A percentile compares a stretch with the other conserved stretches of the same genome.
phyloP scores from a whole-genome alignment of 2,113 vertebrate species.

The Ciconia maguari region DNA sequence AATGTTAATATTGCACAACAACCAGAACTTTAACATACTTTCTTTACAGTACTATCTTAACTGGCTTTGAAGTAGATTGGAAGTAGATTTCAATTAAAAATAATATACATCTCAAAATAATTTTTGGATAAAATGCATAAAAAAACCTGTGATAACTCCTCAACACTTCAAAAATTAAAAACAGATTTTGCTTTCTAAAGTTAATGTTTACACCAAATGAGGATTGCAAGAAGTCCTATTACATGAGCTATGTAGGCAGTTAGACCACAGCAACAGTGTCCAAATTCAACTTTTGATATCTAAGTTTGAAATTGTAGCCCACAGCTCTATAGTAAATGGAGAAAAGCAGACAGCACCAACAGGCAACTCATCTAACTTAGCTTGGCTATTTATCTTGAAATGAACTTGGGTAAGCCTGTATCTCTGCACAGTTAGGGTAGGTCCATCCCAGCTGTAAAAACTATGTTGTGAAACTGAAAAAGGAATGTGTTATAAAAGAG shows the following conservation, averaged over 20 bases:
- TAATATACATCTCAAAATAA: neutral
- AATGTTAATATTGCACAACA: neutral
- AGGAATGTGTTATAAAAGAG: neutral
- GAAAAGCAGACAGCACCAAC: neutral
- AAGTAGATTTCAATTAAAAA: neutral
- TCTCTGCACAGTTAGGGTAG: neutral
- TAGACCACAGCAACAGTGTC: neutral
- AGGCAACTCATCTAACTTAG: neutral
- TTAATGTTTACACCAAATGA: neutral
- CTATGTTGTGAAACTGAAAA: neutral
- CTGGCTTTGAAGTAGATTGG: neutral
- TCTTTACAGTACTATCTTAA: neutral
- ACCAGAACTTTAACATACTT: neutral
- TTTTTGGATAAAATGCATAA: neutral
- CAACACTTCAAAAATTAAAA: neutral
- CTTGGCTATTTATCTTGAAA: neutral
- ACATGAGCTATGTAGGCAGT: neutral
- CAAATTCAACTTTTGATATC: neutral
- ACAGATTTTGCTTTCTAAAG: neutral
- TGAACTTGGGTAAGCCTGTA: neutral
- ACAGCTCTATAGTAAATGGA: neutral
- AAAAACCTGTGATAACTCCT: neutral
- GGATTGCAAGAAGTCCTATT: neutral
- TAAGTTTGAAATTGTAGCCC: neutral
- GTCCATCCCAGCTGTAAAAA: neutral